phyloP scores from a whole-genome alignment of 1,140 invertebrate genomes.

The Lucilia sericata region DNA sequence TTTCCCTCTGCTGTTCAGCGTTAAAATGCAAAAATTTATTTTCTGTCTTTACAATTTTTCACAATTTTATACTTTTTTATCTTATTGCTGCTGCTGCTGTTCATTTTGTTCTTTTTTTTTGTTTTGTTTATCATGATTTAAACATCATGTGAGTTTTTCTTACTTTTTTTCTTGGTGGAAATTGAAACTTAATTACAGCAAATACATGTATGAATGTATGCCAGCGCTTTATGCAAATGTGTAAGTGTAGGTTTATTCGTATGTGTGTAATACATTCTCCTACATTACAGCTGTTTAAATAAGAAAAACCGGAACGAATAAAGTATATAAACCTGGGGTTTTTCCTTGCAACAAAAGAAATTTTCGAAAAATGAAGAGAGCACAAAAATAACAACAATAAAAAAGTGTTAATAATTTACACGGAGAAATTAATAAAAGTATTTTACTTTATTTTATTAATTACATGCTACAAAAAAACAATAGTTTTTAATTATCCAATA shows the following conservation, averaged over 20 bases:
- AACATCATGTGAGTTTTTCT: conserved; percentile 1
- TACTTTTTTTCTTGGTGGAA: conserved; percentile 26
- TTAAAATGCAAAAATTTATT: neutral
- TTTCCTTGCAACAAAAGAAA: neutral
- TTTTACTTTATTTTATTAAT: too few relatives aligned
- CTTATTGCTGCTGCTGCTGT: too few relatives aligned
- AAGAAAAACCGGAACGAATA: conserved; percentile 9
- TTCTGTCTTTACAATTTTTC: neutral
- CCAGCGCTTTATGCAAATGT: neutral
- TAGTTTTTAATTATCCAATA: too few relatives aligned
- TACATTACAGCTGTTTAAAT: conserved; percentile 6
- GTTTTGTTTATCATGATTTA: neutral
- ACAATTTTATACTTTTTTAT: neutral
- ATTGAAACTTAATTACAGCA: conserved; percentile 42
- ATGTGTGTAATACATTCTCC: neutral
- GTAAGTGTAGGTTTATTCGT: neutral
- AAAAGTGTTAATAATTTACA: neutral
- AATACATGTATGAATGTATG: neutral
- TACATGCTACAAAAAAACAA: too few relatives aligned
- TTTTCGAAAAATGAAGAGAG: neutral
- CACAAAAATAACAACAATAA: neutral
- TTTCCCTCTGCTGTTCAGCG: neutral
- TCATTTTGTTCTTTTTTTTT: neutral
- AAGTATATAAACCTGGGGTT: neutral
- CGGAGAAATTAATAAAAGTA: neutral